A percentile compares a stretch with the other conserved stretches of the same genome.
phyloP scores from a whole-genome alignment of 1,140 invertebrate genomes.

The Drosophila baimaii region DNA sequence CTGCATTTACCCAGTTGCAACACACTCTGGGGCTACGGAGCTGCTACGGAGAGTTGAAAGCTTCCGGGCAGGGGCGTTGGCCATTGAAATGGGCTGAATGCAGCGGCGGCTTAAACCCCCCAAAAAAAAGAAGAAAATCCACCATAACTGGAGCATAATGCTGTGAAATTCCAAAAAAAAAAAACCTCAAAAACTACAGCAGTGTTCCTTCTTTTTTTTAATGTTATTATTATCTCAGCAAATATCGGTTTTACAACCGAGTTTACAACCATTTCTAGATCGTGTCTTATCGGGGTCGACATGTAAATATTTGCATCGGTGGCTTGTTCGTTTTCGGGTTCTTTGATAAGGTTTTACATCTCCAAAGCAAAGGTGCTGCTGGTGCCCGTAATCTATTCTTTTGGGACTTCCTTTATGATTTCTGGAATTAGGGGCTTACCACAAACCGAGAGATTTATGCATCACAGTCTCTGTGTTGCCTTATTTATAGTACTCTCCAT shows the following conservation, averaged over 20 bases:
- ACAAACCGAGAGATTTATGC: neutral
- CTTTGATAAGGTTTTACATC: constrained; percentile 26
- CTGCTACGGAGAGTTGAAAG: constrained; percentile 40
- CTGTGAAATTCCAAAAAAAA: constrained; percentile 18
- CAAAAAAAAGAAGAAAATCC: constrained; percentile 21
- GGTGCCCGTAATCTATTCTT: neutral
- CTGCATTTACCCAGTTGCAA: constrained; percentile 55
- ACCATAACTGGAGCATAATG: constrained; percentile 31
- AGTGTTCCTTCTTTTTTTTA: constrained; percentile 2
- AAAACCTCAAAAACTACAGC: neutral
- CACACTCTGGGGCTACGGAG: constrained; percentile 14
- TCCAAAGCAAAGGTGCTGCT: constrained; percentile 6
- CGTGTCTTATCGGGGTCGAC: constrained; percentile 48
- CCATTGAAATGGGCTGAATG: constrained; percentile 33
- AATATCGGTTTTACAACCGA: constrained; percentile 27
- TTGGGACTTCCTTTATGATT: neutral
- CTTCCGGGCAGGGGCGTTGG: constrained; percentile 62
- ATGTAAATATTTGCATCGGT: constrained; percentile 71
- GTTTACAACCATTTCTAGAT: constrained; percentile 18
- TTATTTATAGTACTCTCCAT: neutral
- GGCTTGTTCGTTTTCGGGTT: constrained; percentile 21
- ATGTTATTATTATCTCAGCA: constrained; percentile 31
- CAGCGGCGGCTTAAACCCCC: constrained; percentile 24
- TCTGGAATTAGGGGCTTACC: constrained; percentile 1
- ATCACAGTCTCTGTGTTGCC: neutral